These are phyloP conservation scores for Pycnonotus jocosus DNA, from an alignment of 2,113 vertebrate genomes.

Conservation along the genomic window DNA sequence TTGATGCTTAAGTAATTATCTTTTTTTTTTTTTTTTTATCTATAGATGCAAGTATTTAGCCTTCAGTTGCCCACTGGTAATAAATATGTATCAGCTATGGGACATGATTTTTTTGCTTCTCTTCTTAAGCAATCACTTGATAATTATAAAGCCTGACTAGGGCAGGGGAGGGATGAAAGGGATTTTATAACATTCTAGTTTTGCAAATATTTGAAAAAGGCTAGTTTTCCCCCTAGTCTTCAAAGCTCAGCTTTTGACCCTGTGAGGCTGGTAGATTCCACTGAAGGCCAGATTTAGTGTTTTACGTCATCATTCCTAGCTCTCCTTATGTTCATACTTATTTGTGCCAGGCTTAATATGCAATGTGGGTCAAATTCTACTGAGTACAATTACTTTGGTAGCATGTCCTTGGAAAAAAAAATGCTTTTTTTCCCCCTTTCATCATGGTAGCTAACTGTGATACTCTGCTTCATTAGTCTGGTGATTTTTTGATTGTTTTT, in stretches of 20 bases:
- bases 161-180: not conserved
- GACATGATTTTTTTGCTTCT: not conserved
- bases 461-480: not conserved
- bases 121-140: not conserved
- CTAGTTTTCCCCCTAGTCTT: not conserved
- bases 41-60: not conserved
- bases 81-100: not conserved
- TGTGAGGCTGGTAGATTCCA: not conserved
- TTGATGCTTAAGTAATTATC: not conserved
- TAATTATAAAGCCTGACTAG: not conserved
- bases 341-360: conserved; percentile 2
- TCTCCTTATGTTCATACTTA: conserved; percentile 5
- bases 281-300: not conserved
- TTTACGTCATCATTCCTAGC: not conserved
- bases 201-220: not conserved
- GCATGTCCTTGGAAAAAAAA: not conserved
- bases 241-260: not conserved
- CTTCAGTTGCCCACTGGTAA: not conserved
- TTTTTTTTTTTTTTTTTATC: too few relatives aligned
- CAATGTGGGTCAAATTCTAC: not conserved
- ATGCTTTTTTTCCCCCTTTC: fast-evolving
- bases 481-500: not conserved
- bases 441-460: not conserved
- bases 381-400: not conserved
- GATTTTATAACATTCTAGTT: not conserved